Evolutionary conservation across 92 coral and sea anemone species (phyloP).

Genomic region (Zoanthus sociatus): DNA sequence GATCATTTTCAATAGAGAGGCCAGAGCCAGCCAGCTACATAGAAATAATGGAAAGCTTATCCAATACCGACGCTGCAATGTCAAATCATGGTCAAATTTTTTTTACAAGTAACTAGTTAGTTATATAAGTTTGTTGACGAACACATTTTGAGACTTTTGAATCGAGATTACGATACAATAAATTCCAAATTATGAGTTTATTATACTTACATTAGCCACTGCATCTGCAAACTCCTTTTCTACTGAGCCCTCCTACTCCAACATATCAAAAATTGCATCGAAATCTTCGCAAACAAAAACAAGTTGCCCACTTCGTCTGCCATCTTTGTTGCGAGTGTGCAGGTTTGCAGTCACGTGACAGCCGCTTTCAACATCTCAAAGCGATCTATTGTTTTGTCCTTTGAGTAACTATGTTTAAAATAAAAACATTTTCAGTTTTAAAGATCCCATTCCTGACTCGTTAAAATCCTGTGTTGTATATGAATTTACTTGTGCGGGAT

Average conservation of each 20-base stretch:
- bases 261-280: conserved; percentile 62
- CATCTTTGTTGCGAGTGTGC: conserved; percentile 64
- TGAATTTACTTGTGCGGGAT: no score
- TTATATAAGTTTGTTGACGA: conserved; percentile 22
- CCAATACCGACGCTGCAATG: conserved; percentile 18
- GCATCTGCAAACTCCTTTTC: conserved; percentile 60
- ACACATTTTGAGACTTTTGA: background rate
- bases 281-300: conserved; percentile 70
- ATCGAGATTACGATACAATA: conserved; percentile 8
- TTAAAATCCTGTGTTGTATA: no score
- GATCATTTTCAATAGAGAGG: conserved; percentile 18
- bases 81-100: conserved; percentile 11
- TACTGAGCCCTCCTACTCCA: conserved; percentile 64
- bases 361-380: conserved; percentile 64
- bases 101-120: background rate
- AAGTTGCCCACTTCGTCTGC: conserved; percentile 65
- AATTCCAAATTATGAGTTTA: conserved; percentile 1
- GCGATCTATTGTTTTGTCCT: conserved; percentile 60
- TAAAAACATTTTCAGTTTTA: no score
- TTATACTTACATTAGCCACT: conserved; percentile 68
- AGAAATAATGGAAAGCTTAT: conserved; percentile 17
- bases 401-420: conserved; percentile 26
- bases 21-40: conserved; percentile 13
- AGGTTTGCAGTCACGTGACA: conserved; percentile 65
- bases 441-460: no score